A percentile compares a stretch with the other conserved stretches of the same genome.
Evolutionary conservation across 2,113 vertebrate species (phyloP).

Genomic region (Pungitius pungitius): DNA sequence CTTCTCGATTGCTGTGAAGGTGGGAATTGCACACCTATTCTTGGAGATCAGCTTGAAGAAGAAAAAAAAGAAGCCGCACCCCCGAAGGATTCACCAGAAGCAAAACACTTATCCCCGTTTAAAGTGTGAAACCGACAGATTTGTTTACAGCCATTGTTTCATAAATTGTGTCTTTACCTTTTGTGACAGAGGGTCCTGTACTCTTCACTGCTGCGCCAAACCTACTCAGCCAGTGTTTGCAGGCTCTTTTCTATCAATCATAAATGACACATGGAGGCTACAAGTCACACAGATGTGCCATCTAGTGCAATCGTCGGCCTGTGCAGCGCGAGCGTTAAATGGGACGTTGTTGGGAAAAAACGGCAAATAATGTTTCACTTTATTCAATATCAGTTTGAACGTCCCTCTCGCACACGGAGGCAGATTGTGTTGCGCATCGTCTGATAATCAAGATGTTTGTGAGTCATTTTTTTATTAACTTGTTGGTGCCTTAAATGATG

Average conservation of each 20-base stretch:
- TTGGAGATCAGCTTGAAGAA: background rate
- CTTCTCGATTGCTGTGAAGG: constrained; percentile 3
- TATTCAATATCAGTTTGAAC: no score
- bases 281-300: constrained; percentile 45
- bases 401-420: no score
- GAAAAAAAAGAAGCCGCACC: background rate
- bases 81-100: background rate
- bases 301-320: constrained; percentile 47
- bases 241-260: background rate
- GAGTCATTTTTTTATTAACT: no score
- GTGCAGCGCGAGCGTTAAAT: background rate
- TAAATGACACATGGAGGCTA: background rate
- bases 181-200: background rate
- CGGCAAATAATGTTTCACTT: no score
- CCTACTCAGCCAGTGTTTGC: background rate
- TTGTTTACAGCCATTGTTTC: constrained; percentile 5
- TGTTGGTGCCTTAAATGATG: no score
- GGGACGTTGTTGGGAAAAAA: no score
- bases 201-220: constrained; percentile 13
- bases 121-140: background rate
- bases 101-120: background rate
- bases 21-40: constrained; percentile 47
- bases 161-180: constrained; percentile 42
- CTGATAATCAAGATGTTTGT: no score
- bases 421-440: no score